Evolutionary conservation across 1,140 invertebrate genomes (phyloP).

Genomic region (Aporrectodea caliginosa): DNA sequence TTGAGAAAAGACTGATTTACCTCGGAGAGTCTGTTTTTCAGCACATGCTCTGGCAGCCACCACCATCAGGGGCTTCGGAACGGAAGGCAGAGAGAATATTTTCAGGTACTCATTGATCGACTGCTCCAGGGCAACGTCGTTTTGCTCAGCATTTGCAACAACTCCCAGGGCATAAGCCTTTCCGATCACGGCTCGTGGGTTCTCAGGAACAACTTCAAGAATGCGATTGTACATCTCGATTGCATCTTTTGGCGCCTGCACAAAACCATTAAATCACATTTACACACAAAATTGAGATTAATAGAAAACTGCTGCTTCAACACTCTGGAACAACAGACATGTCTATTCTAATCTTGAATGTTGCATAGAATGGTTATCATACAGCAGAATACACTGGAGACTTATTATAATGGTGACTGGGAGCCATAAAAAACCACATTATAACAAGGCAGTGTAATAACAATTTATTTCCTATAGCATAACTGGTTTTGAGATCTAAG

Average conservation of each 20-base stretch:
- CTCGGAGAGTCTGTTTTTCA: constrained; percentile 74
- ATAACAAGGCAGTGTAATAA: no score
- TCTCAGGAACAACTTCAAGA: constrained; percentile 60
- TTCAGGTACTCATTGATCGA: constrained; percentile 62
- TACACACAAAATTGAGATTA: no score
- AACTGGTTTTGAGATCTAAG: no score
- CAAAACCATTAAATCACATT: neutral
- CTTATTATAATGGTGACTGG: no score
- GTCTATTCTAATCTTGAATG: no score
- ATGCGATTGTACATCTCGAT: constrained; percentile 55
- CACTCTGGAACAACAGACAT: no score
- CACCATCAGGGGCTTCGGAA: constrained; percentile 63
- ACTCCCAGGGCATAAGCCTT: constrained; percentile 64
- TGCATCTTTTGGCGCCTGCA: neutral
- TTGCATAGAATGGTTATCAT: no score
- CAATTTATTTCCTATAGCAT: no score
- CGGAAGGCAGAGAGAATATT: constrained; percentile 55
- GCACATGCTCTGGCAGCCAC: constrained; percentile 65
- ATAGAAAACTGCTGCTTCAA: no score
- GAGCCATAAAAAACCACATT: no score
- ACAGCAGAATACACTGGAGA: neutral
- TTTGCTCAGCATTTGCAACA: constrained; percentile 64
- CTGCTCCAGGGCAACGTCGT: constrained; percentile 66
- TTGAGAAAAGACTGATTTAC: constrained; percentile 60
- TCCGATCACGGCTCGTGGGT: constrained; percentile 63